Base-by-base conservation (phyloP, 2,888 invertebrate species). In the Mesoligia furuncula region DNA sequence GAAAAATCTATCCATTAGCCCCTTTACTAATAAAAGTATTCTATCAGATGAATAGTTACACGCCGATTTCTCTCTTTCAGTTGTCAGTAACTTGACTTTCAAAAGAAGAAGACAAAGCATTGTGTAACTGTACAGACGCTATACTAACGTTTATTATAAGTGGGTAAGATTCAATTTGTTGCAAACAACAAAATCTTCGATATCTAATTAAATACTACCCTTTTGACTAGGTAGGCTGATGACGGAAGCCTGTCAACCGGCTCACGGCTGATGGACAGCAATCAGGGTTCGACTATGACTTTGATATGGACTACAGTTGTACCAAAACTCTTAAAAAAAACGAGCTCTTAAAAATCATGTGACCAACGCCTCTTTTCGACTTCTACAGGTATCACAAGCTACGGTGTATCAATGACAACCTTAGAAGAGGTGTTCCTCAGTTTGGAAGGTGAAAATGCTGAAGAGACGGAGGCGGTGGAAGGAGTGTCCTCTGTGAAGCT, bases 401-500 rank as follows among this genome's bases (percentile, higher is more conserved):
- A 98, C 91, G 99, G 98, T 0, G 98, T 99, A 1, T 98, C 98
- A 20, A 98, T 99, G 98, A 98, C 98, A 15, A 98, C 98, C 0
- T 93, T 99, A 51, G 99, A 99, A 91, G 99, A 99, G 93, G 98
- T 98, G 20, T 99, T 99, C 92, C 94, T 99, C 2, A 98, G 98
- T 90, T 93, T 99, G 82, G 98, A 98, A 93, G 97, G 97, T 0
- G 97, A 98, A 89, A 96, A 96, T 74, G 98, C 98, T 48, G 98
- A 98, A 87, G 98, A 98, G 86, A 97, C 97, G 27, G 98, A 97
- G 76, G 96, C 97, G 0, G 98, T 98, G 85, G 98, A 98, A 86
- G 98, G 98, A 84, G 95, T 98, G 13, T 98, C 98, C 0, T 98
- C 98, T 0, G 98, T 98, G 88, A 98, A 98, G 93, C 97, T 98